Percentiles rank a stretch among this genome's conserved stretches.
Conservation (phyloP, 2,797 vertebrate species). For the Selene dorsalis region DNA sequence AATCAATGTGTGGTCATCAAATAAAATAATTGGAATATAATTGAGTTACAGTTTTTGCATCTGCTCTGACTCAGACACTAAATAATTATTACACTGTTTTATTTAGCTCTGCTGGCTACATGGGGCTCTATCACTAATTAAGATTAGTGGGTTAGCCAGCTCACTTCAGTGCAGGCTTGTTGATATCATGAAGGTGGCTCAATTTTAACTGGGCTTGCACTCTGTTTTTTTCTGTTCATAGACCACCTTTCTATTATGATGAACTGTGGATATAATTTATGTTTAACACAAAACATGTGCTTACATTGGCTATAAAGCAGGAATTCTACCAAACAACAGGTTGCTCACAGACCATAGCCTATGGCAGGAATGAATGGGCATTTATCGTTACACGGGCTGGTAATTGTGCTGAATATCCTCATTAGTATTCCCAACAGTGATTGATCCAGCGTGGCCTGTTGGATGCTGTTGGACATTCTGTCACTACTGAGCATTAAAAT, state of each 20-base stretch:
- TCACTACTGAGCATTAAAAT: background rate
- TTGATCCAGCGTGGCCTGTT: slow-evolving; percentile 14
- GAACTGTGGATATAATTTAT: slow-evolving; percentile 6
- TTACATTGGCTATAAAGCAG: slow-evolving; percentile 3
- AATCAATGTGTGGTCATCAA: slow-evolving; percentile 17
- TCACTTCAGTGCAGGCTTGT: slow-evolving; percentile 11
- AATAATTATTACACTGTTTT: slow-evolving; percentile 16
- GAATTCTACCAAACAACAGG: slow-evolving; percentile 9
- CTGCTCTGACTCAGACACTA: slow-evolving; percentile 11
- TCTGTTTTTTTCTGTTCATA: background rate
- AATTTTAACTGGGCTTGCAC: slow-evolving; percentile 2
- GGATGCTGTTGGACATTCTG: background rate
- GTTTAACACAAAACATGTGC: slow-evolving; percentile 11
- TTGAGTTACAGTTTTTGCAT: slow-evolving; percentile 3
- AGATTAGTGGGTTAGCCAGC: slow-evolving; percentile 10
- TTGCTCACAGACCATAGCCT: slow-evolving; percentile 6
- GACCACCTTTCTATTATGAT: background rate
- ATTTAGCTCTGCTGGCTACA: background rate
- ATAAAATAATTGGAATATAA: slow-evolving; percentile 8
- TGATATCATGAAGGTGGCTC: slow-evolving; percentile 8
- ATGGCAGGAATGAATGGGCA: slow-evolving; percentile 8
- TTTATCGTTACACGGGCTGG: background rate
- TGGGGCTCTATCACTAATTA: slow-evolving; percentile 19
- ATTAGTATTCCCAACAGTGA: slow-evolving; percentile 21
- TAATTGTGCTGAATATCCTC: slow-evolving; percentile 14